These are phyloP conservation scores for Mamestra brassicae DNA, from an alignment of 2,888 invertebrate genomes.

Conservation along the genomic window DNA sequence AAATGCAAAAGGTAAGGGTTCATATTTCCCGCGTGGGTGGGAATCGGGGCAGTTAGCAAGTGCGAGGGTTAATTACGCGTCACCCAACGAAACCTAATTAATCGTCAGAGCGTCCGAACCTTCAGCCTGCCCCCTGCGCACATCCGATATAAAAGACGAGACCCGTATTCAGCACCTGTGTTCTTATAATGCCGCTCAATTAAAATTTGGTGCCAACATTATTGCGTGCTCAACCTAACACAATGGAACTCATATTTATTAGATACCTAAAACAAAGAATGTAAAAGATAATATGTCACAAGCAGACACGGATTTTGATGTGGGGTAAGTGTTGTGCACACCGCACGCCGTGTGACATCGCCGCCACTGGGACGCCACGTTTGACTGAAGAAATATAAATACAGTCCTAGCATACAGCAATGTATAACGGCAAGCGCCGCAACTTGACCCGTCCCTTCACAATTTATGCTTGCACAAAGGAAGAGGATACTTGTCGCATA, in stretches of 20 bases:
- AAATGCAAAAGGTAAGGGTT: slow-evolving; percentile 46
- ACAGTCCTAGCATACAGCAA: slow-evolving; percentile 44
- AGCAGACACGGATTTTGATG: slow-evolving; percentile 59
- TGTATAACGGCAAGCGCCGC: slow-evolving; percentile 38
- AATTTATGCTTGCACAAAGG: slow-evolving; percentile 72
- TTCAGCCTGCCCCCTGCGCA: slow-evolving; percentile 58
- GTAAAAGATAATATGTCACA: slow-evolving; percentile 58
- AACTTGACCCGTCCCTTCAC: slow-evolving; percentile 64
- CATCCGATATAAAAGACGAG: slow-evolving; percentile 72
- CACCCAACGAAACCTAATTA: slow-evolving; percentile 78
- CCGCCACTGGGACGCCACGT: slow-evolving; percentile 4
- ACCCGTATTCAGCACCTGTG: slow-evolving; percentile 77
- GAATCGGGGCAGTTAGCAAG: slow-evolving; percentile 69
- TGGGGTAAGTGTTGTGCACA: slow-evolving; percentile 53
- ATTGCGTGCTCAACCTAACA: slow-evolving; percentile 61
- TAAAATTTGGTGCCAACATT: slow-evolving; percentile 73
- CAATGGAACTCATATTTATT: slow-evolving; percentile 60
- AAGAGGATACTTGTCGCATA: slow-evolving; percentile 65
- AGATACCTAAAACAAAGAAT: slow-evolving; percentile 53
- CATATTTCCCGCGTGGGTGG: slow-evolving; percentile 57
- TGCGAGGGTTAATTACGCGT: slow-evolving; percentile 76
- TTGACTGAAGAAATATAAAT: slow-evolving; percentile 59
- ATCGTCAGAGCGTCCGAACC: slow-evolving; percentile 70
- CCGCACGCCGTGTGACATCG: slow-evolving; percentile 7
- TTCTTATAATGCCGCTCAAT: slow-evolving; percentile 74